Evolutionary conservation across 2,113 vertebrate species (phyloP), one percentile per base, ranked within the genome.

Genomic region (Penelope pileata): DNA sequence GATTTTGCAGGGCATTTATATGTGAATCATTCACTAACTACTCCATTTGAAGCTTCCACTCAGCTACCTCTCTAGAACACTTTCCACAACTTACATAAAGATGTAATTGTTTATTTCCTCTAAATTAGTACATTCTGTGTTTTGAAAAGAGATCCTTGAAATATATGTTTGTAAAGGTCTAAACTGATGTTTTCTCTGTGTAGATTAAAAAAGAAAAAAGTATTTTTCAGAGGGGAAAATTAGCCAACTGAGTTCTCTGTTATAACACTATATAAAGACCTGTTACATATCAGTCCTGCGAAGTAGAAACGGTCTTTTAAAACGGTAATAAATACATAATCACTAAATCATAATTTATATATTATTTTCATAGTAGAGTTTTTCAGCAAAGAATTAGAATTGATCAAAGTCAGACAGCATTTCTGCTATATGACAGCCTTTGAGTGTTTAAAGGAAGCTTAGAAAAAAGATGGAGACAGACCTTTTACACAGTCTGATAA

Each of bases 321-420:
- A 63, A 72, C 11, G 68, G 10, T 54, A 32, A 16, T 68, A 68
- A 51, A 47, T 53, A 48, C 32, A 45, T 45, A 54, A 84, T 34
- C 15, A 38, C 6, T 53, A 83, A 32, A 94, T 40, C 13, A 72
- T 86, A 9, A 6, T 58, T 85, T 90, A 10, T 58, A n/a, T 6
- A 62, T 85, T 84, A 40, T 92, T 88, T 90, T 64, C 13, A 51
- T 72, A 92, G 68, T 54, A 62, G 47, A 81, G 1, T 6, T 18
- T 90, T 86, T 91, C n/a, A 91, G 69, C 10, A 95, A 85, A 95
- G 22, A 87, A 77, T 7, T 67, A 93, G 62, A 4, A 22, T 26
- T 92, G 69, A 84, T 42, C 5, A 32, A 63, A 79, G 10, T 53
- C 48, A 69, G 47, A 47, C 32, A 88, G 18, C 1, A 75, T 68